A percentile compares a stretch with the other conserved stretches of the same genome.
Conservation (phyloP, 1,140 invertebrate species). For the Platorchestia sp. region DNA sequence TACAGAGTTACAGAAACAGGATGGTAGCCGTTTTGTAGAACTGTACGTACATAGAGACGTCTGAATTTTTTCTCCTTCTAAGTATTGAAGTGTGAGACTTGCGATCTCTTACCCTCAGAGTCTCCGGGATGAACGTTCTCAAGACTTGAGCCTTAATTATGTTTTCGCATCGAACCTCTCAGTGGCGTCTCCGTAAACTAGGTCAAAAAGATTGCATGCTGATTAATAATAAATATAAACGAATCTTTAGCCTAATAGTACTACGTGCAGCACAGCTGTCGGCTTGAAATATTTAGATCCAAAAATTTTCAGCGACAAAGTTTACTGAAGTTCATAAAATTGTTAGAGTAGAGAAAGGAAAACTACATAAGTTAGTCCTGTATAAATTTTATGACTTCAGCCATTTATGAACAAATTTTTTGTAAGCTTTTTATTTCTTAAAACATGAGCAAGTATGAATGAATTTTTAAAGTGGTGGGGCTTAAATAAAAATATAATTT, state of each 20-base stretch:
- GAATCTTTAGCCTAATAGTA: background rate
- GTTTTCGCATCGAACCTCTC: no score
- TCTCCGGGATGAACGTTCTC: no score
- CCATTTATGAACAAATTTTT: background rate
- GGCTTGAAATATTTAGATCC: background rate
- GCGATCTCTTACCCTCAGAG: no score
- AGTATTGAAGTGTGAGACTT: no score
- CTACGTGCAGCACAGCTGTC: background rate
- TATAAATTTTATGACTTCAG: background rate
- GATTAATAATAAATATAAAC: background rate
- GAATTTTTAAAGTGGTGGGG: background rate
- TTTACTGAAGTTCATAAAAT: background rate
- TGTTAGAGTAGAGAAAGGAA: background rate
- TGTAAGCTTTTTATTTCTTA: background rate
- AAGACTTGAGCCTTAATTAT: no score
- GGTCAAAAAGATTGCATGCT: no score
- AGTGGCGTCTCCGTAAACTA: no score
- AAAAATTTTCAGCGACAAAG: background rate
- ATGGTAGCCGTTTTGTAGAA: no score
- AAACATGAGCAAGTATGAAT: background rate
- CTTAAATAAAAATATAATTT: background rate
- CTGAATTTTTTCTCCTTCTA: no score
- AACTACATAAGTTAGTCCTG: background rate
- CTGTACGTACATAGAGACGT: no score
- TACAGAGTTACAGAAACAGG: no score